These are phyloP conservation scores for Apis florea DNA, from an alignment of 1,140 invertebrate species.

Conservation along the genomic window DNA sequence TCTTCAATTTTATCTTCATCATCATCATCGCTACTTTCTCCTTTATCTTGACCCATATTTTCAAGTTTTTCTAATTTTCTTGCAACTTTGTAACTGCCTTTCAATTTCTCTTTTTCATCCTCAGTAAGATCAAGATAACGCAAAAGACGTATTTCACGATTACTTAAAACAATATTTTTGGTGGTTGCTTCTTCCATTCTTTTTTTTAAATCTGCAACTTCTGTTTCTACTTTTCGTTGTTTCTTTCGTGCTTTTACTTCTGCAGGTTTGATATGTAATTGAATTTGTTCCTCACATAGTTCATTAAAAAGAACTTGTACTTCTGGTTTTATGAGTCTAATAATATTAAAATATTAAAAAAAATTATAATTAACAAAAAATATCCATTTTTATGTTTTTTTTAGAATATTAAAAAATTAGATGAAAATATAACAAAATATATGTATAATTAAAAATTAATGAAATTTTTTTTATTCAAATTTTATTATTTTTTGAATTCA, in stretches of 20 bases:
- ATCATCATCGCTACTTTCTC: conserved; percentile 85
- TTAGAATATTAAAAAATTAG: too few species aligned
- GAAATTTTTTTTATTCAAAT: background rate
- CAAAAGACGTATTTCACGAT: conserved; percentile 93
- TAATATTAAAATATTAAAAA: conserved; percentile 42
- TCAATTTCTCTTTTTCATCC: conserved; percentile 95
- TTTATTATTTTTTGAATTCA: too few species aligned
- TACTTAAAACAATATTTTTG: conserved; percentile 93
- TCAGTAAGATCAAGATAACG: conserved; percentile 95
- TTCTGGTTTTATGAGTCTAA: conserved; percentile 86
- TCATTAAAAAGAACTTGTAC: conserved; percentile 88
- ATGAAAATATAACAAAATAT: conserved; percentile 6
- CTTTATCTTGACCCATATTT: conserved; percentile 85
- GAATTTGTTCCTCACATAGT: conserved; percentile 93
- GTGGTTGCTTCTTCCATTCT: conserved; percentile 89
- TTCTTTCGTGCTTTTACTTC: conserved; percentile 93
- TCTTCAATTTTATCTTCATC: conserved; percentile 86
- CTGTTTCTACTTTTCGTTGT: conserved; percentile 93
- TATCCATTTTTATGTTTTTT: too few species aligned
- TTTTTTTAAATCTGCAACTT: conserved; percentile 91
- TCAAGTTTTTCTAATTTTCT: conserved; percentile 95
- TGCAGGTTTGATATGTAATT: conserved; percentile 91
- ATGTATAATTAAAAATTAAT: conserved; percentile 3
- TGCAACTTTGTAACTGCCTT: conserved; percentile 95
- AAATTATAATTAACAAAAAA: conserved; percentile 28